Evolutionary conservation across 2,797 vertebrate species (phyloP).

Genomic region (Rhyacichthys aspro): DNA sequence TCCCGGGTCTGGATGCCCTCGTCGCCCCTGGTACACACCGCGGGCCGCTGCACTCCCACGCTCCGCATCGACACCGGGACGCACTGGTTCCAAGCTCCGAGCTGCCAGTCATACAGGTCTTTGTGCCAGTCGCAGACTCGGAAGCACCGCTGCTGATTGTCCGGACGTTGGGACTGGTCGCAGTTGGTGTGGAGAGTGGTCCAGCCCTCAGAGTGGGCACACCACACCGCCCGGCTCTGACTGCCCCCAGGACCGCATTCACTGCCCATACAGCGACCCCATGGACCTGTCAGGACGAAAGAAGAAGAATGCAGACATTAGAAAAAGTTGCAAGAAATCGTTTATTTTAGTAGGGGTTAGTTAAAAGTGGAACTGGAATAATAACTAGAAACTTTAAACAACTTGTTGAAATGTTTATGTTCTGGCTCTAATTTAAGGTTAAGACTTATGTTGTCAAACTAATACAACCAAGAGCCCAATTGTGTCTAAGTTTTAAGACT

Average conservation of each 20-base stretch:
- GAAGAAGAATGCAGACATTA: neutral
- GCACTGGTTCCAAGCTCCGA: constrained; percentile 92
- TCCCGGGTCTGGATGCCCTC: constrained; percentile 94
- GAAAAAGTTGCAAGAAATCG: too few relatives aligned
- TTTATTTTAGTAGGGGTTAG: too few relatives aligned
- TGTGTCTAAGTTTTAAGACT: too few relatives aligned
- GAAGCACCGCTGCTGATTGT: constrained; percentile 94
- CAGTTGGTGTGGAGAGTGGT: constrained; percentile 94
- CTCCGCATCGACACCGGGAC: constrained; percentile 85
- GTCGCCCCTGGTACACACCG: constrained; percentile 87
- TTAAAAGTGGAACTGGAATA: too few relatives aligned
- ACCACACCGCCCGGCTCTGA: constrained; percentile 95
- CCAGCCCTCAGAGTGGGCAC: constrained; percentile 94
- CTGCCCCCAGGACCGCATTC: constrained; percentile 94
- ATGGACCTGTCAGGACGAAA: constrained; percentile 83
- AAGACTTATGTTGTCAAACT: too few relatives aligned
- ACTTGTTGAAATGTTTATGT: too few relatives aligned
- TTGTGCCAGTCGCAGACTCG: constrained; percentile 96
- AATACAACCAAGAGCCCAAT: too few relatives aligned
- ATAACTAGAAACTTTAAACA: too few relatives aligned
- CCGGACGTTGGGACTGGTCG: constrained; percentile 82
- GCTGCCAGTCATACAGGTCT: constrained; percentile 93
- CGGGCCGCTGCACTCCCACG: constrained; percentile 60
- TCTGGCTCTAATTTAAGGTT: too few relatives aligned
- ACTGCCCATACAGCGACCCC: constrained; percentile 96